Evolutionary conservation across 2,797 vertebrate genomes (phyloP).

Genomic region (Gadopsis marmoratus): DNA sequence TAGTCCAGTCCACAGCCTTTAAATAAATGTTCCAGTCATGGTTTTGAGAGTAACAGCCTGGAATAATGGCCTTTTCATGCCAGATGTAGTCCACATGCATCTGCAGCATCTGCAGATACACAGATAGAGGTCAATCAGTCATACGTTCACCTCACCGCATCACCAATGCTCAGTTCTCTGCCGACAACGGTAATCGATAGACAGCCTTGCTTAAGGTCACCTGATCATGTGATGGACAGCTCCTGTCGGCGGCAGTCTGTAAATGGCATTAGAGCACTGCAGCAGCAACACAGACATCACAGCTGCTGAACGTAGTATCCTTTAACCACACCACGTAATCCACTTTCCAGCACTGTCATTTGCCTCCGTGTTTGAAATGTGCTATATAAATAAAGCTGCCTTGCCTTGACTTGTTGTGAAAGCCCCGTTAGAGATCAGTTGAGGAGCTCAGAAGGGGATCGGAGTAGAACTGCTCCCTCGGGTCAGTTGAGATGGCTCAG

Average conservation of each 20-base stretch:
- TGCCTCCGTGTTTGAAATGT: too few relatives aligned
- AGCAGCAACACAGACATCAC: neutral
- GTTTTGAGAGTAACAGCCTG: constrained; percentile 22
- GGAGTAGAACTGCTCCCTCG: neutral
- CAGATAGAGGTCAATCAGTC: constrained; percentile 38
- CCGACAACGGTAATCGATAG: constrained; percentile 39
- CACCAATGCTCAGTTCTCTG: constrained; percentile 15
- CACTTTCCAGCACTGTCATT: neutral
- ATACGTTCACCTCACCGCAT: neutral
- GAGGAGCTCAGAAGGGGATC: neutral
- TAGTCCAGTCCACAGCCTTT: constrained; percentile 30
- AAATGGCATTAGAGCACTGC: constrained; percentile 15
- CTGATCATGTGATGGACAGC: constrained; percentile 30
- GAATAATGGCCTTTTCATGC: constrained; percentile 45
- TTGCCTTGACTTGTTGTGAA: neutral
- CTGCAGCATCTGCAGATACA: neutral
- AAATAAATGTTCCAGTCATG: constrained; percentile 51
- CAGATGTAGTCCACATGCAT: constrained; percentile 35
- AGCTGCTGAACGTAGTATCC: neutral
- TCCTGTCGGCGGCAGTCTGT: neutral
- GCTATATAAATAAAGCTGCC: too few relatives aligned
- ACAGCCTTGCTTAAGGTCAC: constrained; percentile 36
- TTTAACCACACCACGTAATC: neutral
- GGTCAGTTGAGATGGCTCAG: constrained; percentile 4
- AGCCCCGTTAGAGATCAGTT: neutral